phyloP scores from a whole-genome alignment of 1,140 invertebrate genomes.

The Babylonia areolata region DNA sequence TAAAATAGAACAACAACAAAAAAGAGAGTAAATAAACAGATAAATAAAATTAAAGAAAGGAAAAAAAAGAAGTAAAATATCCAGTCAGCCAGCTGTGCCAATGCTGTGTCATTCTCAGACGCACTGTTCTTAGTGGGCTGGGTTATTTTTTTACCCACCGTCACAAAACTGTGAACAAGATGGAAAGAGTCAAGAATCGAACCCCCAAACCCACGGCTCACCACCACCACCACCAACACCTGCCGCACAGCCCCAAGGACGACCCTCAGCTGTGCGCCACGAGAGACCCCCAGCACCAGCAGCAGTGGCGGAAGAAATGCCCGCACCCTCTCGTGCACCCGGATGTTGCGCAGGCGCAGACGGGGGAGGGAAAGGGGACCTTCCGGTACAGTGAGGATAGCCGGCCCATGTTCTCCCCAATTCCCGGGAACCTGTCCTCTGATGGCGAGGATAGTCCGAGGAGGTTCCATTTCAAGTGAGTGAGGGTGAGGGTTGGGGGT shows the following conservation, averaged over 20 bases:
- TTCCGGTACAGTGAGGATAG: constrained; percentile 10
- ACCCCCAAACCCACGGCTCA: neutral
- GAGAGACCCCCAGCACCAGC: neutral
- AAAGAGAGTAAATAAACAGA: too few relatives aligned
- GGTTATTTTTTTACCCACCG: neutral
- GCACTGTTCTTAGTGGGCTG: neutral
- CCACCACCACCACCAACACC: neutral
- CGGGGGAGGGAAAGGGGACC: neutral
- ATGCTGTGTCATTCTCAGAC: neutral
- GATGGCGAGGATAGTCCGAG: neutral
- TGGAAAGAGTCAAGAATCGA: neutral
- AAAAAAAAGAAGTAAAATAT: too few relatives aligned
- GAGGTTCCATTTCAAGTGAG: neutral
- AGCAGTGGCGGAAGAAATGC: neutral
- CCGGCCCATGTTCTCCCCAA: constrained; percentile 21
- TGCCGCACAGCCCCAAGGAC: neutral
- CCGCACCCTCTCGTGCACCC: neutral
- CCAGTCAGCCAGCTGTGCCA: too few relatives aligned
- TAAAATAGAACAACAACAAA: too few relatives aligned
- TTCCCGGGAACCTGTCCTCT: neutral
- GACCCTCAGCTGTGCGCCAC: neutral
- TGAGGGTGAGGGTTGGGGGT: neutral
- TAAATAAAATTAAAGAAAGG: too few relatives aligned
- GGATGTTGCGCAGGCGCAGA: neutral
- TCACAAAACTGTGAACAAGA: neutral